Base-by-base conservation (phyloP, 2,113 vertebrate species). In the Pachypanchax playfairii region DNA sequence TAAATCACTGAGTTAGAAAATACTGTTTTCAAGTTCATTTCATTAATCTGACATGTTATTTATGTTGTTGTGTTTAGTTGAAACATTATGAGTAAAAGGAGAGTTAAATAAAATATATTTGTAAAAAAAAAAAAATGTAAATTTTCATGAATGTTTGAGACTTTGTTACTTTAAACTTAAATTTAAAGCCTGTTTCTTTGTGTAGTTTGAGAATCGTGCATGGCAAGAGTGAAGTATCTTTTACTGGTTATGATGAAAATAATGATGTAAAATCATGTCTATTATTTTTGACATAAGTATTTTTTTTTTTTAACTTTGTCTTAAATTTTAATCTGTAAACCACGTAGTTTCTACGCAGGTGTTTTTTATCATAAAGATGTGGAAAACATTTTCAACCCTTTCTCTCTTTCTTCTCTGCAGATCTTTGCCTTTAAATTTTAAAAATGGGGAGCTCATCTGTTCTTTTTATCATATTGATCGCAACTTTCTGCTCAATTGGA, bases 381-480 rank as follows among this genome's bases (percentile, higher is more conserved):
- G n/a, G 8, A 33, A 46, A 53, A 1, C 3, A 8, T 10, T 58
- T 38, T 57, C 0, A 66, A 1, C 18, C 21, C 4, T 64, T 65
- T 15, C 1, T 48, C 17, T 61, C 5, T 21, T 42, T 49, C 55
- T 26, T 49, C 54, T 64, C 50, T 55, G 8, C 61, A 86, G 87
- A 50, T n/a, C n/a, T n/a, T n/a, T n/a, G n/a, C n/a, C 71, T 38
- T 65, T 41, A 4, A 33, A 21, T 64, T 57, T 55, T 57, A 0
- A 47, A 61, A 57, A 90, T 88, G 86, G 57, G 52, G 18, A 0
- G 0, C 38, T 65, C 51, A 12, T 38, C 48, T 67, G 36, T 75
- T 6, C 54, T 79, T 24, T 35, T 70, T 12, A 7, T 87, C 20
- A 35, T 44, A 1, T 39, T 86, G 1, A 49, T 50, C 0, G 1